Conservation (phyloP, 2,797 vertebrate genomes). For the Odontamblyopus rebecca region DNA sequence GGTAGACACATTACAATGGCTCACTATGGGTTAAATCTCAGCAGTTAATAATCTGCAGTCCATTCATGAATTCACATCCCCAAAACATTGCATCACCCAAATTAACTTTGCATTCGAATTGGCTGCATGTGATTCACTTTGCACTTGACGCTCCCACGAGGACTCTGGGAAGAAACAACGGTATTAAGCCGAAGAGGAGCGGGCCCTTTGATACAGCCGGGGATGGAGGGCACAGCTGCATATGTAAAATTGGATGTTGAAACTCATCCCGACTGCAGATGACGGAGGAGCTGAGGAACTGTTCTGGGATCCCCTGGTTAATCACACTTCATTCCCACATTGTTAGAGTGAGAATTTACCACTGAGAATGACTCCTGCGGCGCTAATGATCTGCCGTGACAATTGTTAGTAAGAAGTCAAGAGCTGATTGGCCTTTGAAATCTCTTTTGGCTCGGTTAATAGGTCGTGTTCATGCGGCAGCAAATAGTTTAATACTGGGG, state of each 20-base stretch:
- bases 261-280: constrained; percentile 57
- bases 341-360: constrained; percentile 22
- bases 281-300: constrained; percentile 51
- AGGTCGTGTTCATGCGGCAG: background rate
- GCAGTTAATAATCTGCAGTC: constrained; percentile 39
- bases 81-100: constrained; percentile 64
- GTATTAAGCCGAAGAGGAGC: constrained; percentile 45
- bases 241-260: constrained; percentile 68
- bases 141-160: constrained; percentile 40
- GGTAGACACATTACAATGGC: background rate
- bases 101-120: constrained; percentile 38
- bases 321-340: constrained; percentile 42
- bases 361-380: background rate
- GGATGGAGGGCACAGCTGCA: constrained; percentile 51
- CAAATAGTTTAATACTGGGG: background rate
- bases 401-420: constrained; percentile 16
- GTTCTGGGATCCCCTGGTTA: constrained; percentile 40
- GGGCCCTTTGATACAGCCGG: constrained; percentile 66
- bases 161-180: constrained; percentile 46
- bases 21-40: constrained; percentile 47
- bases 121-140: constrained; percentile 56
- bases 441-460: constrained; percentile 47
- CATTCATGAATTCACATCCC: constrained; percentile 50
- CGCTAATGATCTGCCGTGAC: background rate
- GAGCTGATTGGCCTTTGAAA: constrained; percentile 24